phyloP scores from a whole-genome alignment of 2,797 vertebrate genomes.

The Momotus momota region DNA sequence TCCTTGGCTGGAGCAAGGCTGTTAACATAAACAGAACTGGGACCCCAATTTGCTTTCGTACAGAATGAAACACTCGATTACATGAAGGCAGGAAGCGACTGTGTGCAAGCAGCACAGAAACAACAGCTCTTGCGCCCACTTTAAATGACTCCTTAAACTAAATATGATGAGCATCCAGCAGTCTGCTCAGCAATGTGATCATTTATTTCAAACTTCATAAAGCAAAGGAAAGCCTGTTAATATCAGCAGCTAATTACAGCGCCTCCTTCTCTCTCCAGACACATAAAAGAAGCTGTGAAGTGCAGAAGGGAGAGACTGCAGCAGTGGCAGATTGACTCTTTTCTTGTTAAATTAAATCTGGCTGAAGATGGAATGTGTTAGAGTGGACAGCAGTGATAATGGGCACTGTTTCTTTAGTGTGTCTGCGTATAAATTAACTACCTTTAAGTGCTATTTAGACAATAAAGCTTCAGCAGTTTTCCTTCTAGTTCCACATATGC shows the following conservation, averaged over 20 bases:
- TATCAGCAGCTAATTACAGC: conserved; percentile 60
- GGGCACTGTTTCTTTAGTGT: conserved; percentile 23
- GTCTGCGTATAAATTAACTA: conserved; percentile 56
- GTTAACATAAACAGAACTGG: not conserved
- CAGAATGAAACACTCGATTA: not conserved
- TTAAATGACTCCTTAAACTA: conserved; percentile 11
- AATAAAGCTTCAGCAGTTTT: conserved; percentile 56
- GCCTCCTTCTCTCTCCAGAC: conserved; percentile 49
- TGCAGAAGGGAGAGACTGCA: conserved; percentile 30
- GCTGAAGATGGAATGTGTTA: conserved; percentile 45
- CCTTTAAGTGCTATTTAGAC: conserved; percentile 23
- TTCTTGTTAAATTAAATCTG: conserved; percentile 70
- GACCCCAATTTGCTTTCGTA: not conserved
- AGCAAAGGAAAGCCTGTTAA: conserved; percentile 29
- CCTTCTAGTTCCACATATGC: conserved; percentile 15
- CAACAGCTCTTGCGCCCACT: not conserved
- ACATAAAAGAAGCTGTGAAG: conserved; percentile 62
- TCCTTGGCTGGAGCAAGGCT: not conserved
- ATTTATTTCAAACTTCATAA: conserved; percentile 47
- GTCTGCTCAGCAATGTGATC: not conserved
- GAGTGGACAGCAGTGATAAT: conserved; percentile 67
- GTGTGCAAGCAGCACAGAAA: not conserved
- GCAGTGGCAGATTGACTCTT: conserved; percentile 57
- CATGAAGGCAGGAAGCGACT: not conserved
- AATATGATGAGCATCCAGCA: conserved; percentile 7